Percentiles rank a stretch among this genome's conserved stretches.
Evolutionary conservation across 2,113 vertebrate species (phyloP).

Genomic region (Pituophis catenifer): DNA sequence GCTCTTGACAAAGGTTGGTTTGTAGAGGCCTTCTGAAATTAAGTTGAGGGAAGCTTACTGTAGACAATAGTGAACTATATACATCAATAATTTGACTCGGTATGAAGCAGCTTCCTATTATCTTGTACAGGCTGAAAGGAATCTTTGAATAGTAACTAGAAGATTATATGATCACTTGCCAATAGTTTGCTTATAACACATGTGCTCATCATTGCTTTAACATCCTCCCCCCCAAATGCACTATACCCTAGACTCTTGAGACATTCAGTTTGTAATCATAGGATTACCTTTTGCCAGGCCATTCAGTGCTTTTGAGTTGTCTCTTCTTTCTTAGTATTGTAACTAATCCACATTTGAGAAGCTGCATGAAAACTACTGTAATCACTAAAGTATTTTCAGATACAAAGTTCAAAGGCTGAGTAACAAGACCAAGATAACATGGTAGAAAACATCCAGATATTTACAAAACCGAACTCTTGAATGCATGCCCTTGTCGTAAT

Average conservation of each 20-base stretch:
- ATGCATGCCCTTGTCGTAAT: not conserved
- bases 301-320: not conserved
- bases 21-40: not conserved
- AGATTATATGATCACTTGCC: not conserved
- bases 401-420: not conserved
- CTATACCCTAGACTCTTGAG: not conserved
- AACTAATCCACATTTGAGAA: not conserved
- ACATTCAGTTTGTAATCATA: not conserved
- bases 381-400: constrained; percentile 1
- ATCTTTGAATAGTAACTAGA: not conserved
- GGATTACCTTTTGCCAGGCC: not conserved
- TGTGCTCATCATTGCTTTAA: not conserved
- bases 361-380: not conserved
- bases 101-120: not conserved
- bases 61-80: not conserved
- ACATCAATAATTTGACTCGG: not conserved
- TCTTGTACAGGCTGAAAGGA: not conserved
- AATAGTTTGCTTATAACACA: not conserved
- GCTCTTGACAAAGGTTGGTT: not conserved
- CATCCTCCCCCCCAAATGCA: not conserved
- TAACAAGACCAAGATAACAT: not conserved
- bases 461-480: not conserved
- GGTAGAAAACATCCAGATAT: not conserved
- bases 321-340: not conserved
- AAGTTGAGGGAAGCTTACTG: not conserved